Evolutionary conservation across 2,888 invertebrate genomes (phyloP).

Genomic region (Andrena dorsata): DNA sequence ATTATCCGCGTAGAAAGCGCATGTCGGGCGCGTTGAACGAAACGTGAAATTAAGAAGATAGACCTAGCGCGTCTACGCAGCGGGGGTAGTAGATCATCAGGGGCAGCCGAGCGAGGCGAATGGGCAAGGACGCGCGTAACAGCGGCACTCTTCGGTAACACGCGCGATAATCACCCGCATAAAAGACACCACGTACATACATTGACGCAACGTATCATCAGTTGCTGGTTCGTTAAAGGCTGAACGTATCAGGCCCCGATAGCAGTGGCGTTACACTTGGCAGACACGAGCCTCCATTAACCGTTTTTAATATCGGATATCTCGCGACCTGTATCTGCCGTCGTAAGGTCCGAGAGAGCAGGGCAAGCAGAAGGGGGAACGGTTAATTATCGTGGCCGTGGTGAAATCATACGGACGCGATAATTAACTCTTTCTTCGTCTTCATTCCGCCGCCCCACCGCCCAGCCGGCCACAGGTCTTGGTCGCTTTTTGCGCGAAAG

Average conservation of each 20-base stretch:
- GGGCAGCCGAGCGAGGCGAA: slow-evolving; percentile 41
- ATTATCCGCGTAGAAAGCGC: slow-evolving; percentile 12
- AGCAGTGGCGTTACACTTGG: slow-evolving; percentile 53
- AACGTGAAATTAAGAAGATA: not conserved
- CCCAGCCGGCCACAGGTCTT: not conserved
- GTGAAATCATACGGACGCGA: slow-evolving; percentile 46
- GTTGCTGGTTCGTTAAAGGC: slow-evolving; percentile 53
- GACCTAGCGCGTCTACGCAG: not conserved
- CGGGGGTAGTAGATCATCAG: slow-evolving; percentile 34
- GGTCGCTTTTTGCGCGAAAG: slow-evolving; percentile 32
- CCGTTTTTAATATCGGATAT: slow-evolving; percentile 45
- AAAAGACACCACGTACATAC: slow-evolving; percentile 40
- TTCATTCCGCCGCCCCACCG: slow-evolving; percentile 2
- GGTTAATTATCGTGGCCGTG: slow-evolving; percentile 52
- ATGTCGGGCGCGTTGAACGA: slow-evolving; percentile 3
- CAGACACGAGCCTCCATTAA: slow-evolving; percentile 27
- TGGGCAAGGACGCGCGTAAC: slow-evolving; percentile 39
- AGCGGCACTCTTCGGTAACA: slow-evolving; percentile 36
- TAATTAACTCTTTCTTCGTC: slow-evolving; percentile 56
- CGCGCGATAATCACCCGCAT: slow-evolving; percentile 52
- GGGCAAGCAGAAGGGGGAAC: not conserved
- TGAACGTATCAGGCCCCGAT: slow-evolving; percentile 10
- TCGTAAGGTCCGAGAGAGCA: not conserved
- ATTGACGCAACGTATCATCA: slow-evolving; percentile 49
- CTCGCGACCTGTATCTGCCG: slow-evolving; percentile 26